A percentile compares a stretch with the other conserved stretches of the same genome.
phyloP scores from a whole-genome alignment of 2,888 invertebrate genomes.

The Hemistola chrysoprasaria region DNA sequence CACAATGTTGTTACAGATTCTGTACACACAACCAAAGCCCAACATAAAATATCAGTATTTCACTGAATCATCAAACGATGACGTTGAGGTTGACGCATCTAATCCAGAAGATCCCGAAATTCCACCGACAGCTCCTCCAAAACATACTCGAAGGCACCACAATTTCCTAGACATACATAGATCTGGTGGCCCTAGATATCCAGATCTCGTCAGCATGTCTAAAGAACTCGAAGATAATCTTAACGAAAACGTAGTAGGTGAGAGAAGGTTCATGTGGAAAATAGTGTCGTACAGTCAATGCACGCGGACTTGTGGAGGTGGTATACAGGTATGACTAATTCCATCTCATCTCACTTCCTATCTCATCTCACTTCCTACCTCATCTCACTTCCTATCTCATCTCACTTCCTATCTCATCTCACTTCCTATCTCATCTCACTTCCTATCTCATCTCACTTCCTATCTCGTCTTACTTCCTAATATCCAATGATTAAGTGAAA shows the following conservation, averaged over 20 bases:
- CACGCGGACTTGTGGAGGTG: conserved; percentile 91
- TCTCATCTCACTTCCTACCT: too few species aligned
- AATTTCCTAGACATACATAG: conserved; percentile 47
- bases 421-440: too few species aligned
- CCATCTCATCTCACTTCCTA: too few species aligned
- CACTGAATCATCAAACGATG: conserved; percentile 83
- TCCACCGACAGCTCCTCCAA: conserved; percentile 41
- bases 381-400: too few species aligned
- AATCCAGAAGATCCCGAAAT: conserved; percentile 45
- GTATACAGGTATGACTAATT: conserved; percentile 80
- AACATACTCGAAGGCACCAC: conserved; percentile 67
- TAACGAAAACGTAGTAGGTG: conserved; percentile 62
- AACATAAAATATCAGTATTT: conserved; percentile 96
- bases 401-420: too few species aligned
- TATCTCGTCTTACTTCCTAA: too few species aligned
- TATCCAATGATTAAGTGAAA: too few species aligned
- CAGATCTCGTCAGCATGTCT: conserved; percentile 41
- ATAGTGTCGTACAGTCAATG: conserved; percentile 90
- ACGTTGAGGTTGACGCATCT: conserved; percentile 56
- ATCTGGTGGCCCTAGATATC: conserved; percentile 37
- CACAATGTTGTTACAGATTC: conserved; percentile 81
- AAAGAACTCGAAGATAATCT: conserved; percentile 49
- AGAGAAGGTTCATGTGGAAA: conserved; percentile 88
- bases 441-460: too few species aligned
- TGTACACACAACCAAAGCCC: conserved; percentile 91